Evolutionary conservation across 2,797 vertebrate species (phyloP).

Genomic region (Poeciliopsis turneri): DNA sequence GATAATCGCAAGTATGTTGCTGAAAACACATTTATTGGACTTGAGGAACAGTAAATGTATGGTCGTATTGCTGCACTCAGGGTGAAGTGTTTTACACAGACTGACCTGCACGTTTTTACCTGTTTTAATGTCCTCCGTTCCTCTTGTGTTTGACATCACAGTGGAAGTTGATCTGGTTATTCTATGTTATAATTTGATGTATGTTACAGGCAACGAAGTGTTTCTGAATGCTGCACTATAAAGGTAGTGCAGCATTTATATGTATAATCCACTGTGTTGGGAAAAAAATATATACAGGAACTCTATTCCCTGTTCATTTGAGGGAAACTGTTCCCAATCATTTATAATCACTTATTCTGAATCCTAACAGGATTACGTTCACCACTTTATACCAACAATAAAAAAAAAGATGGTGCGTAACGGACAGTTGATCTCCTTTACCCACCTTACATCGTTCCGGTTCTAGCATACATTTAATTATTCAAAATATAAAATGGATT

Average conservation of each 20-base stretch:
- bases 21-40: background rate
- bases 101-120: background rate
- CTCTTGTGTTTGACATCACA: background rate
- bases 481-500: background rate
- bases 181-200: background rate
- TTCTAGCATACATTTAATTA: background rate
- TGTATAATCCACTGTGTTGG: background rate
- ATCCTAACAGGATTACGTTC: background rate
- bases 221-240: background rate
- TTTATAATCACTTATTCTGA: background rate
- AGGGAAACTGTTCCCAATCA: background rate
- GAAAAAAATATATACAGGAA: background rate
- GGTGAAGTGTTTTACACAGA: background rate
- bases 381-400: background rate
- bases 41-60: background rate
- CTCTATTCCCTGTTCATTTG: background rate
- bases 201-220: background rate
- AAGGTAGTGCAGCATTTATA: background rate
- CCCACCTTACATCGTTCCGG: background rate
- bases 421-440: background rate
- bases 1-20: background rate
- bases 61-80: background rate
- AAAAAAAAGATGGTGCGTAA: background rate
- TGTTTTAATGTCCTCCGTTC: background rate
- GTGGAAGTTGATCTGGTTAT: background rate